Evolutionary conservation across 2,113 vertebrate species (phyloP).

Genomic region (Coregonus clupeaformis): DNA sequence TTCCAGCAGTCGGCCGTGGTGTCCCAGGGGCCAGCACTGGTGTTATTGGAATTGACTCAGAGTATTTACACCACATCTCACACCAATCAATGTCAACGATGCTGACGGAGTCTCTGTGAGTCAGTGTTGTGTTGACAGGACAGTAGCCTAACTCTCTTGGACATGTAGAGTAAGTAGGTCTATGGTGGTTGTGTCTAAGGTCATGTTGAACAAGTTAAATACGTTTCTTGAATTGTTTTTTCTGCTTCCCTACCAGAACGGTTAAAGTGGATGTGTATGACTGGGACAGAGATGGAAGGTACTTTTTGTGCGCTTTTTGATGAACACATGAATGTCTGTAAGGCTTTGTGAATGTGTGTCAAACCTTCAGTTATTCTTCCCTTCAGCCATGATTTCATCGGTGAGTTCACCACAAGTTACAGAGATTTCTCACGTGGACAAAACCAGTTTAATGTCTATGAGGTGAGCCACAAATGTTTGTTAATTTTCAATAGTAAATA

Average conservation of each 20-base stretch:
- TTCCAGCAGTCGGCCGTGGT: conserved; percentile 70
- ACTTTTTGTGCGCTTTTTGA: conserved; percentile 34
- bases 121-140: neutral
- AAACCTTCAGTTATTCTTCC: neutral
- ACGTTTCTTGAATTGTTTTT: too few relatives aligned
- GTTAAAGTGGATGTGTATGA: conserved; percentile 96
- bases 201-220: too few relatives aligned
- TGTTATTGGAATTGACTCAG: conserved; percentile 70
- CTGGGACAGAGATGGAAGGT: conserved; percentile 98
- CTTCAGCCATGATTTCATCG: conserved; percentile 94
- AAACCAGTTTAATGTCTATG: conserved; percentile 74
- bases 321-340: too few relatives aligned
- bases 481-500: too few relatives aligned
- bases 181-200: neutral
- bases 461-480: conserved; percentile 56
- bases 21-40: conserved; percentile 68
- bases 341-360: neutral
- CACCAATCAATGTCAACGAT: neutral
- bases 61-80: conserved; percentile 29
- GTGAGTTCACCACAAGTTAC: conserved; percentile 98
- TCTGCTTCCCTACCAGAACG: conserved; percentile 73
- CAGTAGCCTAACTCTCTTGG: neutral
- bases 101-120: too few relatives aligned
- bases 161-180: neutral
- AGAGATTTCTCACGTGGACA: conserved; percentile 93